Conservation (phyloP, 2,888 invertebrate genomes). For the Lepidocyrtoides sp. region DNA sequence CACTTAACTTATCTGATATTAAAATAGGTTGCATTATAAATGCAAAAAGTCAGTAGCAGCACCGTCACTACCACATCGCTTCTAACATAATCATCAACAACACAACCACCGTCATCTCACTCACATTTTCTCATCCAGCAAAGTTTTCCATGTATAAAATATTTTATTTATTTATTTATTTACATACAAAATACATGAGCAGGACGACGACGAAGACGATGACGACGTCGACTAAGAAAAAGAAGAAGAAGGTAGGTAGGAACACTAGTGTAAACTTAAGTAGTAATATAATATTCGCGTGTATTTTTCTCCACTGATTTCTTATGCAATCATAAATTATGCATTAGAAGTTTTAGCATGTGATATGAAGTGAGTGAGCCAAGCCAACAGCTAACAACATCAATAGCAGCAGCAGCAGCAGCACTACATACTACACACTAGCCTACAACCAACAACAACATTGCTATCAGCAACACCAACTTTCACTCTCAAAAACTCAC, state of each 20-base stretch:
- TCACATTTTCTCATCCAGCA: background rate
- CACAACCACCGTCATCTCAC: background rate
- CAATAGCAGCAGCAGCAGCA: slow-evolving; percentile 3
- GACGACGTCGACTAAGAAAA: no score
- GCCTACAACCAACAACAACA: no score
- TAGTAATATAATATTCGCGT: slow-evolving; percentile 47
- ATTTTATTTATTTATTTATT: slow-evolving; percentile 51
- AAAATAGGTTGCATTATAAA: slow-evolving; percentile 8
- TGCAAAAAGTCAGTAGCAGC: background rate
- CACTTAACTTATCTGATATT: background rate
- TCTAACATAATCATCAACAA: no score
- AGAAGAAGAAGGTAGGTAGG: slow-evolving; percentile 93
- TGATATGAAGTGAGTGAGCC: slow-evolving; percentile 36
- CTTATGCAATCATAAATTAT: slow-evolving; percentile 79
- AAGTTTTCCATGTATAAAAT: slow-evolving; percentile 21
- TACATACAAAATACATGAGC: slow-evolving; percentile 88
- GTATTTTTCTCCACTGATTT: slow-evolving; percentile 69
- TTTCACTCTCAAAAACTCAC: slow-evolving; percentile 49
- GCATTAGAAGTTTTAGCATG: slow-evolving; percentile 74
- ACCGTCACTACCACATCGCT: no score
- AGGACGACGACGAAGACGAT: slow-evolving; percentile 94
- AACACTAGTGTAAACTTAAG: slow-evolving; percentile 34
- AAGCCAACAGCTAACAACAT: slow-evolving; percentile 9
- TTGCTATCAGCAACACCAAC: slow-evolving; percentile 26
- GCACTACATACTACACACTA: no score